Percentiles rank a stretch among this genome's conserved stretches.
Evolutionary conservation across 1,140 invertebrate species (phyloP).

Genomic region (Hycleus phaleratus): DNA sequence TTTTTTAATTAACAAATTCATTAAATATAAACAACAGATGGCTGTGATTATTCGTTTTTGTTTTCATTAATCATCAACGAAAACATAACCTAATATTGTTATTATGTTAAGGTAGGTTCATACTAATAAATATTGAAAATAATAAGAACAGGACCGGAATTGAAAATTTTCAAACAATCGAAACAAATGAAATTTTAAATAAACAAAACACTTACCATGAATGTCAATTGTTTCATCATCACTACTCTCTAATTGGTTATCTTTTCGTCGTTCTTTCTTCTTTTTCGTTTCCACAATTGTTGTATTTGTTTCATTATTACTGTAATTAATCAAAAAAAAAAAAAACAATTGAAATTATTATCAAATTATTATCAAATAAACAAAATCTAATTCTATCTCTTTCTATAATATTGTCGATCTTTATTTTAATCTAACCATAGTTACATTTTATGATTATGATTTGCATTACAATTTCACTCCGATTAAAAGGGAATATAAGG

Average conservation of each 20-base stretch:
- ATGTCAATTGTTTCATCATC: slow-evolving; percentile 42
- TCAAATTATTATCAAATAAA: neutral
- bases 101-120: too few species aligned
- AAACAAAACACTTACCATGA: slow-evolving; percentile 39
- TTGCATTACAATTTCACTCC: slow-evolving; percentile 31
- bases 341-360: neutral
- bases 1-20: too few species aligned
- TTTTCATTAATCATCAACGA: too few species aligned
- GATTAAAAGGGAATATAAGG: neutral
- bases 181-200: too few species aligned
- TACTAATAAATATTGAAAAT: too few species aligned
- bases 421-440: slow-evolving; percentile 11
- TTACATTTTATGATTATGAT: slow-evolving; percentile 33
- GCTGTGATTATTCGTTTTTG: too few species aligned
- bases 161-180: too few species aligned
- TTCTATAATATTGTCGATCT: neutral
- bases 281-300: slow-evolving; percentile 40
- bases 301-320: slow-evolving; percentile 29
- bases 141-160: too few species aligned
- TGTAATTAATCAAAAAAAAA: slow-evolving; percentile 7
- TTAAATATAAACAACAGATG: too few species aligned
- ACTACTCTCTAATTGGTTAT: slow-evolving; percentile 44
- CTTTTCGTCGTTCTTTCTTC: slow-evolving; percentile 46
- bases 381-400: slow-evolving; percentile 2
- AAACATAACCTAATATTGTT: too few species aligned